Conservation (phyloP, 1,140 invertebrate species). For the Psilanteris sp. region DNA sequence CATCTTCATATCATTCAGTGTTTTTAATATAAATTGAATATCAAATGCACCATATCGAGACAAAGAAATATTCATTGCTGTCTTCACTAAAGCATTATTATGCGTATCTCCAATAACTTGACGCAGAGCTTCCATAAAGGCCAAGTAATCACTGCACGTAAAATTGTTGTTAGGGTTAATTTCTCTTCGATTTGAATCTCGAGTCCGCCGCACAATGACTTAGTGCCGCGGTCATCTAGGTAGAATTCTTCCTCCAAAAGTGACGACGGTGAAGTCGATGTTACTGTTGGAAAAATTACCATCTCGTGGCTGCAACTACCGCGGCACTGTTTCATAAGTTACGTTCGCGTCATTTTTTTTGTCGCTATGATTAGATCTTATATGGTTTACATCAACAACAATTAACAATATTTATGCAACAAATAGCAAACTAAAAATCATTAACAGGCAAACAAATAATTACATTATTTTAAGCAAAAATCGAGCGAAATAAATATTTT, state of each 20-base stretch:
- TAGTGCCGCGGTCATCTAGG: conserved; percentile 59
- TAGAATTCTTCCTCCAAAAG: conserved; percentile 49
- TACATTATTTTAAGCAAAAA: conserved; percentile 7
- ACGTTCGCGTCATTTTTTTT: conserved; percentile 69
- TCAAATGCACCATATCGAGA: too few relatives aligned
- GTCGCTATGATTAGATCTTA: conserved; percentile 37
- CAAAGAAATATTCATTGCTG: too few relatives aligned
- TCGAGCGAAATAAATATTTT: conserved; percentile 16
- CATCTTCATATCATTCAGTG: too few relatives aligned
- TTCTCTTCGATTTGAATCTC: conserved; percentile 37
- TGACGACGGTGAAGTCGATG: conserved; percentile 65
- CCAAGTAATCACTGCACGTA: conserved; percentile 33
- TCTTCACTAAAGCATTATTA: too few relatives aligned
- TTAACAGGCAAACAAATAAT: conserved; percentile 36
- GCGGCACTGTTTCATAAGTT: conserved; percentile 79
- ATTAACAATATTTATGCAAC: conserved; percentile 32
- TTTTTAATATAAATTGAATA: too few relatives aligned
- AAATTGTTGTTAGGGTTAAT: conserved; percentile 51
- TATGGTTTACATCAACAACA: conserved; percentile 6
- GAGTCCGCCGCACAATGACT: conserved; percentile 41
- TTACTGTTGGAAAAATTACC: conserved; percentile 74
- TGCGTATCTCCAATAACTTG: neutral
- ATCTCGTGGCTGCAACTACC: conserved; percentile 79
- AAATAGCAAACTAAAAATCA: conserved; percentile 36
- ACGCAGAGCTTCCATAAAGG: conserved; percentile 12